Base-by-base conservation (phyloP, 2,888 invertebrate genomes). In the Pseudeuparius sepicola region DNA sequence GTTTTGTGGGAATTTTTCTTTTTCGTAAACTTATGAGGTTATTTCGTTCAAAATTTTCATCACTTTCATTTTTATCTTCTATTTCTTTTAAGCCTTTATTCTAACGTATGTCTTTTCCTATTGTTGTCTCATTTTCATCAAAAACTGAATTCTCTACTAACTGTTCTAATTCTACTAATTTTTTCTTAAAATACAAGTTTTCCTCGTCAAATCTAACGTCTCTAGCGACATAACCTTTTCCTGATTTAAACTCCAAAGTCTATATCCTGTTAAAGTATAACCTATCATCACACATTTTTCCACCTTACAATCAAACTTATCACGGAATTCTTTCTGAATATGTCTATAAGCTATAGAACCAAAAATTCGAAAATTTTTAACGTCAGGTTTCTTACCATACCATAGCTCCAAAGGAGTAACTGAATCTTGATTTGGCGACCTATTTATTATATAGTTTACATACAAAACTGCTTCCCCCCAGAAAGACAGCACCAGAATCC, bases 281-380 rank as follows among this genome's bases (percentile, higher is more conserved):
- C 41, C 41, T 4, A 43, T 16, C 41, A 45, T 41, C 5, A 38
- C 23, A 29, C 38, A 34, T 31, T 38, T 43, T 31, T 40, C 33
- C 6, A 20, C 17, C 25, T 39, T 38, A 4, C 18, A 27, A 37
- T 40, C 40, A 33, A 37, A 40, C 23, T 40, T 40, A 29, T 24
- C 13, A 17, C 43, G 18, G 10, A 39, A 37, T 16, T 40, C 15
- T 14, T 38, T 29, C 14, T 27, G 40, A 14, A 43, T 17, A 29
- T 39, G 39, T 23, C 20, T 24, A 20, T 37, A 43, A 10, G 34
- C 38, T 5, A 24, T 14, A 14, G 31, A 25, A 9, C 39, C 43
- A 17, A 41, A n/a, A n/a, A n/a, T n/a, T n/a, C n/a, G n/a, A n/a
- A n/a, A n/a, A n/a, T n/a, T n/a, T n/a, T n/a, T n/a, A n/a, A n/a